These are phyloP conservation scores for Pseudomyrmex pallidus DNA, from an alignment of 1,140 invertebrate species.

Conservation along the genomic window DNA sequence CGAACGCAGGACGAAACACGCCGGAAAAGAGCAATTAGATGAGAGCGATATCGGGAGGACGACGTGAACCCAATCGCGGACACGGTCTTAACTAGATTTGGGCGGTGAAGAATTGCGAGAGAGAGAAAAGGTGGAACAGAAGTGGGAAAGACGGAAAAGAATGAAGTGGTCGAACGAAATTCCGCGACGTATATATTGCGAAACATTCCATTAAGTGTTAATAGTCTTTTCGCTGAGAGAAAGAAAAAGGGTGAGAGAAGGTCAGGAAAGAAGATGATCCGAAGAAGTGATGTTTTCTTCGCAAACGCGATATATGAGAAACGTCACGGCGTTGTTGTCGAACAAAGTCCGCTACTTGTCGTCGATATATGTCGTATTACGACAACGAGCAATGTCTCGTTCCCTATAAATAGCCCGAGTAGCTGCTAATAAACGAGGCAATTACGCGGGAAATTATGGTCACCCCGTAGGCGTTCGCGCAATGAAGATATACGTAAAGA, in stretches of 20 bases:
- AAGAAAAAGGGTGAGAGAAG: too few species aligned
- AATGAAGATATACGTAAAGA: constrained; percentile 56
- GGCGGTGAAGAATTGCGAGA: constrained; percentile 40
- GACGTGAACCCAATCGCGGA: constrained; percentile 69
- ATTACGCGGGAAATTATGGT: constrained; percentile 71
- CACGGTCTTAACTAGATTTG: constrained; percentile 72
- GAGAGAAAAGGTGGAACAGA: constrained; percentile 1
- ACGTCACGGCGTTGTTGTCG: too few species aligned
- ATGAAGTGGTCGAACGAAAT: constrained; percentile 24
- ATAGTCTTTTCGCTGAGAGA: constrained; percentile 39
- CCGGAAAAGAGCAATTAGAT: constrained; percentile 70
- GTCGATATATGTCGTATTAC: constrained; percentile 41
- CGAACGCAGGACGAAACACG: background rate
- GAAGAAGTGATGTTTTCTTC: too few species aligned
- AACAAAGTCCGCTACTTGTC: background rate
- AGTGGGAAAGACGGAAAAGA: background rate
- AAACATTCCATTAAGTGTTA: constrained; percentile 68
- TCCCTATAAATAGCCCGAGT: constrained; percentile 67
- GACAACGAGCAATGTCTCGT: constrained; percentile 22
- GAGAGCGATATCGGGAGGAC: constrained; percentile 52
- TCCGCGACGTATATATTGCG: constrained; percentile 37
- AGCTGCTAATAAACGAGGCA: constrained; percentile 71
- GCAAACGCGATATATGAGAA: too few species aligned
- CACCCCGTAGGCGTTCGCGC: constrained; percentile 63
- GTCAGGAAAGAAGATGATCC: too few species aligned